Percentiles rank a stretch among this genome's conserved stretches.
These are phyloP conservation scores for Campoplex nolae DNA, from an alignment of 2,888 invertebrate species.

Conservation along the genomic window DNA sequence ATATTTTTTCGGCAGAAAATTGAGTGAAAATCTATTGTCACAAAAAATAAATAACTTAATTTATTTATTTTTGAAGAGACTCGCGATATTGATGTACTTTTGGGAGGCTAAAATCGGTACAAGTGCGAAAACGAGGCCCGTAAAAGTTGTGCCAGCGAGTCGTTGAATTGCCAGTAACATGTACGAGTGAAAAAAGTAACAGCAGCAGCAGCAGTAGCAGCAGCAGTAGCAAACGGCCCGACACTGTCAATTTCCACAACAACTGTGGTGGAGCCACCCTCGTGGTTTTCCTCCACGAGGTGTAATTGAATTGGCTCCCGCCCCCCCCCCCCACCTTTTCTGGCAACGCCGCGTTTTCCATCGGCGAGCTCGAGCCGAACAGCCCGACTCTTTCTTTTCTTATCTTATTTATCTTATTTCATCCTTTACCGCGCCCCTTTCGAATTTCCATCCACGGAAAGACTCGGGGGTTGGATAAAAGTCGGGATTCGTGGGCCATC, in stretches of 20 bases:
- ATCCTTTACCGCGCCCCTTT: conserved; percentile 33
- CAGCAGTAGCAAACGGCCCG: conserved; percentile 70
- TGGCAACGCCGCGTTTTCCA: conserved; percentile 45
- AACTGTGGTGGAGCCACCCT: conserved; percentile 65
- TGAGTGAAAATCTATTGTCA: no score
- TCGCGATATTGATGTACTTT: not conserved
- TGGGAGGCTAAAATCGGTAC: conserved; percentile 21
- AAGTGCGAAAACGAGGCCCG: conserved; percentile 69
- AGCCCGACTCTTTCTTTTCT: conserved; percentile 34
- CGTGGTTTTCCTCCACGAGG: conserved; percentile 63
- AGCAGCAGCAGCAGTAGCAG: conserved; percentile 40
- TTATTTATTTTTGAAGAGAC: not conserved
- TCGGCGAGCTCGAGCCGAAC: conserved; percentile 42
- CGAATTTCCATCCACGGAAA: conserved; percentile 27
- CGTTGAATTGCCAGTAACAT: conserved; percentile 56
- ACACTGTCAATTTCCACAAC: conserved; percentile 64
- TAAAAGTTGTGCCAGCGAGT: conserved; percentile 61
- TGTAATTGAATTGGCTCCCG: conserved; percentile 76
- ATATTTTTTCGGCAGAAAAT: no score
- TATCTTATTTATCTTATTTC: conserved; percentile 43
- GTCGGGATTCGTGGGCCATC: not conserved
- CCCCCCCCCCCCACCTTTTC: conserved; percentile 22
- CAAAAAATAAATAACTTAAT: not conserved
- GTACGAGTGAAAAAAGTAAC: conserved; percentile 4
- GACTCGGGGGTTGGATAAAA: not conserved